Percentiles rank a stretch among this genome's conserved stretches.
These are phyloP conservation scores for Caenorhabditis doughertyi DNA, from an alignment of 2,888 invertebrate species.

Conservation along the genomic window DNA sequence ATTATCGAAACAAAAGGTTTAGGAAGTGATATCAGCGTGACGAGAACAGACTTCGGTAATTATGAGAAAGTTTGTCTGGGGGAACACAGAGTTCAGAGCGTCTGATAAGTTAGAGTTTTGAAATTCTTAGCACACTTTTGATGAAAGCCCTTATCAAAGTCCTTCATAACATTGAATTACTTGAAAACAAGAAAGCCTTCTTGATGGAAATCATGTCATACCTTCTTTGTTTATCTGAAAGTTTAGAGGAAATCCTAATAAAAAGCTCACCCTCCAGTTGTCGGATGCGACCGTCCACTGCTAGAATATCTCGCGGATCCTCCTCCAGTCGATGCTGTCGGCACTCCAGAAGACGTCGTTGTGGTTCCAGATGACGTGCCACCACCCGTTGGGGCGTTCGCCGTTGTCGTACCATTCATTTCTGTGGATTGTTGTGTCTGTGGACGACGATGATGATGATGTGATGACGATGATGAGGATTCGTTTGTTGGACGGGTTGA, in stretches of 20 bases:
- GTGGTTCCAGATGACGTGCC: constrained; percentile 28
- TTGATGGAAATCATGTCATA: constrained; percentile 8
- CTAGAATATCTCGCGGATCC: constrained; percentile 54
- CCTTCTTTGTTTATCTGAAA: background rate
- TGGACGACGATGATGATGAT: constrained; percentile 37
- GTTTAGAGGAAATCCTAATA: background rate
- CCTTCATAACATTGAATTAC: too few relatives aligned
- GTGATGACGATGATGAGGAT: constrained; percentile 3
- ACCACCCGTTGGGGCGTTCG: background rate
- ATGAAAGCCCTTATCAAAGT: too few relatives aligned
- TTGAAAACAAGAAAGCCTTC: too few relatives aligned
- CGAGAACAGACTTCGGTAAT: too few relatives aligned
- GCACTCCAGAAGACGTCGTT: constrained; percentile 45
- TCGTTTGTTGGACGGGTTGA: constrained; percentile 37
- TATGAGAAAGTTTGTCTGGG: too few relatives aligned
- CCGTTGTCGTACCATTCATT: constrained; percentile 62
- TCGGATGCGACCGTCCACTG: constrained; percentile 48
- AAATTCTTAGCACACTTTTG: too few relatives aligned
- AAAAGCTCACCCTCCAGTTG: constrained; percentile 53
- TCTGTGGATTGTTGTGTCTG: constrained; percentile 13
- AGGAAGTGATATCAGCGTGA: too few relatives aligned
- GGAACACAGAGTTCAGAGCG: too few relatives aligned
- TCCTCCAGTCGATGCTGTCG: constrained; percentile 24
- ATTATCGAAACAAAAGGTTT: too few relatives aligned
- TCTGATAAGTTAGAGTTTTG: too few relatives aligned